Evolutionary conservation across 2,888 invertebrate species (phyloP).

Genomic region (Zele albiditarsus): DNA sequence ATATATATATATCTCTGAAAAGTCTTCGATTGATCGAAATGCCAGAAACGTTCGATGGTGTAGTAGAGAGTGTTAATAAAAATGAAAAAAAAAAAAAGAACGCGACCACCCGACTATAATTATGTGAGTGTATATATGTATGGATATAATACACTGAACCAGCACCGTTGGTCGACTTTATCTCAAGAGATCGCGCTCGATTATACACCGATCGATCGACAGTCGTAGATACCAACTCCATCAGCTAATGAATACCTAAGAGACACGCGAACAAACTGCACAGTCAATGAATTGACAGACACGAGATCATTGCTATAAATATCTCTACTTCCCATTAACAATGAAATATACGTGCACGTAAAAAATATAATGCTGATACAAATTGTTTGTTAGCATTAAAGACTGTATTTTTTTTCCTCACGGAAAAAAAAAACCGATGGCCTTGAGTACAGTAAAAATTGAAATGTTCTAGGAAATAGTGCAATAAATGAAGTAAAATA

Average conservation of each 20-base stretch:
- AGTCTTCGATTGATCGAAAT: slow-evolving; percentile 23
- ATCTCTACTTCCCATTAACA: not conserved
- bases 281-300: slow-evolving; percentile 21
- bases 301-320: slow-evolving; percentile 1
- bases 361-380: not conserved
- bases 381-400: too few relatives aligned
- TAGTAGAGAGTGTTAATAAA: slow-evolving; percentile 11
- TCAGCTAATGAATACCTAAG: slow-evolving; percentile 38
- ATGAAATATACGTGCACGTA: not conserved
- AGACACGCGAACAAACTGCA: slow-evolving; percentile 34
- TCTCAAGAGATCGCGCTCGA: slow-evolving; percentile 38
- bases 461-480: too few relatives aligned
- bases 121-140: slow-evolving; percentile 20
- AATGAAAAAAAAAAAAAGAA: not conserved
- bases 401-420: too few relatives aligned
- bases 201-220: slow-evolving; percentile 37
- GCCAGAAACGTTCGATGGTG: slow-evolving; percentile 20
- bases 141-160: not conserved
- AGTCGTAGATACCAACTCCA: slow-evolving; percentile 23
- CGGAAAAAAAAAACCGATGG: too few relatives aligned
- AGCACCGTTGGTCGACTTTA: slow-evolving; percentile 35
- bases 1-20: not conserved
- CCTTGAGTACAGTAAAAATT: too few relatives aligned
- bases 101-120: slow-evolving; percentile 38
- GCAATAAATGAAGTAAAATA: too few relatives aligned